Evolutionary conservation across 2,888 invertebrate species (phyloP), one percentile per base, ranked within the genome.

Genomic region (Tholera decimalis): DNA sequence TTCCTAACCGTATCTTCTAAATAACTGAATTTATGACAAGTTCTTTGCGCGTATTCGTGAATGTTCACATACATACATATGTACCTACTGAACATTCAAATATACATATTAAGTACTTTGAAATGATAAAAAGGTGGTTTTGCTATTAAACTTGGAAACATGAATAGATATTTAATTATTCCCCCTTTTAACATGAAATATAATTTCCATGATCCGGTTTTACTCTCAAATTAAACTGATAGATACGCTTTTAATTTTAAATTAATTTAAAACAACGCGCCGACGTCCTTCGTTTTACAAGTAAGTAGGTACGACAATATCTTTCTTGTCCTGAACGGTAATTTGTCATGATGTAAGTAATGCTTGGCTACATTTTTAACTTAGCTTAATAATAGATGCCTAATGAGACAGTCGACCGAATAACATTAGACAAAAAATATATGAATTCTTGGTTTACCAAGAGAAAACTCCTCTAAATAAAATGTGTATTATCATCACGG

Each of bases 11-110:
- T 47, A 28, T 37, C n/a, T 41, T n/a, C 22, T 26, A 46, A 53
- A 74, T 49, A 73, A 73, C 0, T 46, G 54, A 74, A 69, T 73
- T 57, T 62, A 37, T 33, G 49, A 66, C 22, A 35, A 26, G 33
- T n/a, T 37, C 20, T 69, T 50, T 37, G 24, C 41, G 30, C 28
- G 13, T 46, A 20, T 55, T 46, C 50, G 15, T 37, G 39, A 50
- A 47, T 1, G 13, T 41, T 35, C 18, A 15, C 53, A 26, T 41
- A 30, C 3, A 41, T 72, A 28, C 11, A 18, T 58, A 35, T n/a
- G 26, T 22, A 7, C n/a, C 9, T 26, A n/a, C n/a, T 59, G 33
- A 47, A 30, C 3, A 41, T 72, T 33, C 11, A 18, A 67, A 35
- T n/a, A 33, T 22, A 7, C n/a, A 13, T 26, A 20, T 9, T 46